Evolutionary conservation across 2,888 invertebrate genomes (phyloP).

Genomic region (Ophion ellenae): DNA sequence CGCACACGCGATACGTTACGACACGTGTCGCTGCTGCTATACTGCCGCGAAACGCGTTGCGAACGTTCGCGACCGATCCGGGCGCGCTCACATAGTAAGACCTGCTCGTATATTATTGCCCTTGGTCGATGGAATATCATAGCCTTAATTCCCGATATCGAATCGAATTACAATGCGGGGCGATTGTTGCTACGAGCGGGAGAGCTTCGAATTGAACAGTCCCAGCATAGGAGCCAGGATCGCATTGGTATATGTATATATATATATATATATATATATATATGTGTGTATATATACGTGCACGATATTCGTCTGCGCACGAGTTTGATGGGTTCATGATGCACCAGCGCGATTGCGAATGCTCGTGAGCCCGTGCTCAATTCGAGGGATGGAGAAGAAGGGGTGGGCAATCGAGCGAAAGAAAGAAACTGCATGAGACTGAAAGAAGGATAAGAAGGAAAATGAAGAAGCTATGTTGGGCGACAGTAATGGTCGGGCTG

Average conservation of each 20-base stretch:
- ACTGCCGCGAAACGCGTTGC: too few species aligned
- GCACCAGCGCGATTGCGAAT: conserved; percentile 10
- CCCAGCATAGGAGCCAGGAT: conserved; percentile 17
- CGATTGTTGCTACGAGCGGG: conserved; percentile 69
- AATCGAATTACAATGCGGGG: conserved; percentile 80
- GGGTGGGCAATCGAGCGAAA: conserved; percentile 32
- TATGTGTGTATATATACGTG: not conserved
- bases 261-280: conserved; percentile 7
- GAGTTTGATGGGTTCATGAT: conserved; percentile 8
- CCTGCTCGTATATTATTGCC: conserved; percentile 83
- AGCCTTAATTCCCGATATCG: conserved; percentile 81
- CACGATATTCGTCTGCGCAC: conserved; percentile 10
- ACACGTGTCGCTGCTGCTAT: conserved; percentile 59
- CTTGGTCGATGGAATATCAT: conserved; percentile 76
- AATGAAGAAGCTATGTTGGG: not conserved
- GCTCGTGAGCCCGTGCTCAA: conserved; percentile 26
- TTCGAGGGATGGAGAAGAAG: conserved; percentile 43
- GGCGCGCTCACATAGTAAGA: conserved; percentile 80
- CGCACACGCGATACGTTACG: conserved; percentile 45
- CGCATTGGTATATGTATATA: not conserved
- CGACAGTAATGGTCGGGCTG: conserved; percentile 39
- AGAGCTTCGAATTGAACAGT: conserved; percentile 44
- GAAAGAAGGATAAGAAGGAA: conserved; percentile 5
- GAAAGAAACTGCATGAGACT: conserved; percentile 8
- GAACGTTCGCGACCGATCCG: conserved; percentile 52